Conservation (phyloP, 2,113 vertebrate genomes). For the Ancistrus triradiatus region DNA sequence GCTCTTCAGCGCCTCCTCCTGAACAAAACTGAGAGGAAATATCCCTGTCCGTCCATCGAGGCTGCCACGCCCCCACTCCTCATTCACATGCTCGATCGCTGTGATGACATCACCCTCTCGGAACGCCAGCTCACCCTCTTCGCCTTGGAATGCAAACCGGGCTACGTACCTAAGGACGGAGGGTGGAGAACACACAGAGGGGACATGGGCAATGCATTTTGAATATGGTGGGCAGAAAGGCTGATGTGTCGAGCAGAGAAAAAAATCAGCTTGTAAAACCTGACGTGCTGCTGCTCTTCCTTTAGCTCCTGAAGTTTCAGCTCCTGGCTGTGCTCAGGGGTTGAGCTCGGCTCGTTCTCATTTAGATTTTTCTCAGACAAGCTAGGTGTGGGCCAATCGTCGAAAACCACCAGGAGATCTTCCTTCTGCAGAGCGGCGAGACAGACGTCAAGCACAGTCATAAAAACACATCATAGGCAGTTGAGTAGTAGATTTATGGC, state of each 20-base stretch:
- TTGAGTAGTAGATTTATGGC: too few relatives aligned
- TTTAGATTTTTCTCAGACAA: constrained; percentile 1
- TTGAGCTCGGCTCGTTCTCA: neutral
- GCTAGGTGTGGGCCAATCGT: neutral
- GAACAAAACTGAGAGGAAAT: constrained; percentile 82
- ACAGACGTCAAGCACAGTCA: too few relatives aligned
- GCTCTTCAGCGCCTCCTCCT: constrained; percentile 53
- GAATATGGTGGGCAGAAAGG: neutral
- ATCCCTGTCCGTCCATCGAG: constrained; percentile 67
- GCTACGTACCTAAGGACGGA: constrained; percentile 63
- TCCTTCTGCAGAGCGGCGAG: constrained; percentile 14
- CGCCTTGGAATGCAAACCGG: constrained; percentile 77
- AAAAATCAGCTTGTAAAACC: constrained; percentile 7
- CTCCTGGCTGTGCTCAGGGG: neutral
- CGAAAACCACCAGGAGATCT: constrained; percentile 21
- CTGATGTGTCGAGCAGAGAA: neutral
- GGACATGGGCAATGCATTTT: neutral
- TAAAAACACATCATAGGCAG: too few relatives aligned
- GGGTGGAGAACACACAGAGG: neutral
- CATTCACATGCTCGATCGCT: constrained; percentile 74
- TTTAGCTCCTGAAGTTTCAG: neutral
- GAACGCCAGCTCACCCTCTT: constrained; percentile 79
- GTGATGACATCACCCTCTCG: constrained; percentile 75
- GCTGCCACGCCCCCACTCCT: constrained; percentile 81
- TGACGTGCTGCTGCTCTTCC: neutral